Percentiles rank a stretch among this genome's conserved stretches.
Conservation (phyloP, 2,797 vertebrate genomes). For the Ptychobarbus kaznakovi region DNA sequence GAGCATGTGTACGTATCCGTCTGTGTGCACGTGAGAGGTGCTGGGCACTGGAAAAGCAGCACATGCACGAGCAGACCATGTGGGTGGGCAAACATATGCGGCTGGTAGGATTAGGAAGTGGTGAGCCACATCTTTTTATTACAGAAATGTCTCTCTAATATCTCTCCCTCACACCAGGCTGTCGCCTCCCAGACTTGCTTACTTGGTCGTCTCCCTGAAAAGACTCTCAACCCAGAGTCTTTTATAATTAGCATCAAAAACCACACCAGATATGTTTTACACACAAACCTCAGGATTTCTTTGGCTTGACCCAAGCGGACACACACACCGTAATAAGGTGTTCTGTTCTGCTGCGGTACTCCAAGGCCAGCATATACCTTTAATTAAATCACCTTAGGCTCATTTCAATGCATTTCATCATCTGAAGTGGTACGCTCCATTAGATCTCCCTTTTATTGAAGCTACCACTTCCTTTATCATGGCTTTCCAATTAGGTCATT, state of each 20-base stretch:
- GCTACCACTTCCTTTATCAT: constrained; percentile 25
- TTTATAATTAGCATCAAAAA: constrained; percentile 71
- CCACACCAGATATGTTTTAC: constrained; percentile 60
- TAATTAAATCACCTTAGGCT: constrained; percentile 55
- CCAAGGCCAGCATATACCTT: constrained; percentile 32
- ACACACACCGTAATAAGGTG: constrained; percentile 53
- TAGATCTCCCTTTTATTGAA: constrained; percentile 29
- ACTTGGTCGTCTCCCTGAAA: constrained; percentile 55
- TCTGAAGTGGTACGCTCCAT: constrained; percentile 46
- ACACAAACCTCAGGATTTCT: constrained; percentile 51
- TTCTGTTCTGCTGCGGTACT: constrained; percentile 60
- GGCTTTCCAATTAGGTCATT: constrained; percentile 26
- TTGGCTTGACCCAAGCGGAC: constrained; percentile 39
- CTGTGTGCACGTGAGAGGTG: constrained; percentile 35
- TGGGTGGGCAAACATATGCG: constrained; percentile 87
- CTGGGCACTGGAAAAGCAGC: constrained; percentile 62
- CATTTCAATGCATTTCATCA: constrained; percentile 46
- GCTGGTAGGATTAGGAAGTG: constrained; percentile 87
- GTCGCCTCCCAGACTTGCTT: constrained; percentile 58
- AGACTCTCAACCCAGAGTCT: constrained; percentile 63
- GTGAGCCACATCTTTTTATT: constrained; percentile 87
- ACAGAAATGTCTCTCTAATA: constrained; percentile 84
- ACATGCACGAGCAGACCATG: constrained; percentile 70
- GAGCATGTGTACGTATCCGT: constrained; percentile 32
- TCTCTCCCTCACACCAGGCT: constrained; percentile 65